Conservation (phyloP, 1,140 invertebrate species). For the Adoxophyes honmai region DNA sequence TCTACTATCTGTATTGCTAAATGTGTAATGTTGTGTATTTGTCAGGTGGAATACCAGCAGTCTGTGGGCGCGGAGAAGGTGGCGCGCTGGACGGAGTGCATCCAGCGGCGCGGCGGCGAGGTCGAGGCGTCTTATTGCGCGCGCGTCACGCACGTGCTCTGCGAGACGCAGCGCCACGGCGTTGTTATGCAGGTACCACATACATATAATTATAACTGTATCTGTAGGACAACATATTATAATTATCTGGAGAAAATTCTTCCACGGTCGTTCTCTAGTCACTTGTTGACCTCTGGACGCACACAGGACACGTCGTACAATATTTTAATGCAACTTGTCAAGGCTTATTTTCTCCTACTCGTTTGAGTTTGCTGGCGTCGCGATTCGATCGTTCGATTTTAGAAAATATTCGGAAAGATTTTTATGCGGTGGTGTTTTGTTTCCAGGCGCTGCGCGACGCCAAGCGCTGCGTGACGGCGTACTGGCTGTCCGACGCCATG, state of each 20-base stretch:
- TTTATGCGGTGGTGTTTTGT: constrained; percentile 20
- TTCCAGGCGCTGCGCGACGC: constrained; percentile 84
- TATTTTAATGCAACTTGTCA: no score
- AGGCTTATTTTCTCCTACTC: no score
- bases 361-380: no score
- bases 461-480: constrained; percentile 92
- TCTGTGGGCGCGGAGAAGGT: constrained; percentile 79
- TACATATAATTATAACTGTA: constrained; percentile 50
- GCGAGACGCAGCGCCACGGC: constrained; percentile 92
- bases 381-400: no score
- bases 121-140: constrained; percentile 90
- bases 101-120: constrained; percentile 93
- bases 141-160: constrained; percentile 94
- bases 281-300: no score
- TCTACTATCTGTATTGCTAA: no score
- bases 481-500: constrained; percentile 96
- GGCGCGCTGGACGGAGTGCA: constrained; percentile 87
- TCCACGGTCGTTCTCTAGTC: no score
- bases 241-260: no score
- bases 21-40: not conserved
- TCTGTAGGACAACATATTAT: no score
- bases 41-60: constrained; percentile 67
- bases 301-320: no score
- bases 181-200: constrained; percentile 85
- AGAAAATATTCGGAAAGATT: no score